A percentile compares a stretch with the other conserved stretches of the same genome.
Evolutionary conservation across 2,113 vertebrate genomes (phyloP).

Genomic region (Epinephelus cyanopodus): DNA sequence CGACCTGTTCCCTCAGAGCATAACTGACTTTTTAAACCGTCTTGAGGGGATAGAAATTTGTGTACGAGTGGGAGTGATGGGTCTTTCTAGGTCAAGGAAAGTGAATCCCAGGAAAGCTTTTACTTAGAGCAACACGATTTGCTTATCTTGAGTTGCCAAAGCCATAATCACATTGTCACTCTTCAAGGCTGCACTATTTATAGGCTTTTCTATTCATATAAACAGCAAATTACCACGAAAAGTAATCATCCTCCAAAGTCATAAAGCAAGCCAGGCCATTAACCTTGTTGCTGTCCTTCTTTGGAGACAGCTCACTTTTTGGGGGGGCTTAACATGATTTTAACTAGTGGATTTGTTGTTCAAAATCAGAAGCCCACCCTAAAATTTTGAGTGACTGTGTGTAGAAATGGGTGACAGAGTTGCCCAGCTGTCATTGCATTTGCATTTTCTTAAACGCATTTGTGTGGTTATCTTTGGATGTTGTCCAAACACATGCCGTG

Average conservation of each 20-base stretch:
- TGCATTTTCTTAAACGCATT: constrained; percentile 35
- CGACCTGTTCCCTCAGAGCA: constrained; percentile 32
- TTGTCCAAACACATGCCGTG: constrained; percentile 51
- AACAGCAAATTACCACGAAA: constrained; percentile 72
- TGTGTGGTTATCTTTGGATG: constrained; percentile 36
- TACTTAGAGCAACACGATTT: constrained; percentile 72
- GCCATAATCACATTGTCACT: constrained; percentile 78
- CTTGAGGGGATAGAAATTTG: constrained; percentile 46
- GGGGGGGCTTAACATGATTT: not conserved
- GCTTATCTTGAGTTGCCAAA: constrained; percentile 78
- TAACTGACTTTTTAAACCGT: constrained; percentile 58
- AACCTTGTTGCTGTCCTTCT: constrained; percentile 63
- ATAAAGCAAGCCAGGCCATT: constrained; percentile 57
- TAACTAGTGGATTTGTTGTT: constrained; percentile 22
- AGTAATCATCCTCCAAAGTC: constrained; percentile 66
- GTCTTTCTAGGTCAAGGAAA: constrained; percentile 78
- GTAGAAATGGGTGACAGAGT: constrained; percentile 34
- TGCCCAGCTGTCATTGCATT: constrained; percentile 12
- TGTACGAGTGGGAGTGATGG: constrained; percentile 58
- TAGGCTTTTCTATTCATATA: constrained; percentile 62
- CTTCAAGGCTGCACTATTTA: constrained; percentile 72
- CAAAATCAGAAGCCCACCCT: not conserved
- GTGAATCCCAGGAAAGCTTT: constrained; percentile 72
- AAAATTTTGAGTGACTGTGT: constrained; percentile 11
- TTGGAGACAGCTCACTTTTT: constrained; percentile 17